phyloP scores from a whole-genome alignment of 2,113 vertebrate genomes.

The Myrmecobius fasciatus region DNA sequence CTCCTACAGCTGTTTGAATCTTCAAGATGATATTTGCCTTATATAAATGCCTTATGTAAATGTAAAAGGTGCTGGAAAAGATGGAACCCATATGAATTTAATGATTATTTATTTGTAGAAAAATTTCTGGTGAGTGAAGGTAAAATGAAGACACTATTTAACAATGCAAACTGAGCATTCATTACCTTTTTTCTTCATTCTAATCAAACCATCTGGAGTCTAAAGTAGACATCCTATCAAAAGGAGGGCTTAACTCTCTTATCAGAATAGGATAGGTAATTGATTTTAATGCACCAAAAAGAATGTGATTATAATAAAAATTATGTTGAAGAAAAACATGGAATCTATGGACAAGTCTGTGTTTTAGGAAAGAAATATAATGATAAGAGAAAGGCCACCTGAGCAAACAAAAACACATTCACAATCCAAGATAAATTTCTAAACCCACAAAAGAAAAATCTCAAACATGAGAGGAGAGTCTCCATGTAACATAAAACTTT shows the following conservation, averaged over 20 bases:
- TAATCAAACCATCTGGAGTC: neutral
- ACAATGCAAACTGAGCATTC: neutral
- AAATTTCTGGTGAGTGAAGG: neutral
- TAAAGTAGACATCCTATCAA: neutral
- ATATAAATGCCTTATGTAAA: neutral
- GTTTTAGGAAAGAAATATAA: neutral
- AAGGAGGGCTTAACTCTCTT: neutral
- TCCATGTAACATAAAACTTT: constrained; percentile 9
- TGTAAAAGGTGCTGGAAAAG: neutral
- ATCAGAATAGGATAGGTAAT: neutral
- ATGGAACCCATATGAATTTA: neutral
- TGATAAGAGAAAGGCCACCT: neutral
- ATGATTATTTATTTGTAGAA: neutral
- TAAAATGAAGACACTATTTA: neutral
- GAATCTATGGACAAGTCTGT: neutral
- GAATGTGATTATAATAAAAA: neutral
- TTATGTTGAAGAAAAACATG: neutral
- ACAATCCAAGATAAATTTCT: constrained; percentile 15
- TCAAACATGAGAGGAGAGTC: neutral
- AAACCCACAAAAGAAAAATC: neutral
- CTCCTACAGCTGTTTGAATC: neutral
- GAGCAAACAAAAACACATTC: neutral
- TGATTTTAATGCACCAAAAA: neutral
- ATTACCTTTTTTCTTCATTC: neutral
- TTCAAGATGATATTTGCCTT: neutral